Evolutionary conservation across 2,113 vertebrate genomes (phyloP).

Genomic region (Passer montanus): DNA sequence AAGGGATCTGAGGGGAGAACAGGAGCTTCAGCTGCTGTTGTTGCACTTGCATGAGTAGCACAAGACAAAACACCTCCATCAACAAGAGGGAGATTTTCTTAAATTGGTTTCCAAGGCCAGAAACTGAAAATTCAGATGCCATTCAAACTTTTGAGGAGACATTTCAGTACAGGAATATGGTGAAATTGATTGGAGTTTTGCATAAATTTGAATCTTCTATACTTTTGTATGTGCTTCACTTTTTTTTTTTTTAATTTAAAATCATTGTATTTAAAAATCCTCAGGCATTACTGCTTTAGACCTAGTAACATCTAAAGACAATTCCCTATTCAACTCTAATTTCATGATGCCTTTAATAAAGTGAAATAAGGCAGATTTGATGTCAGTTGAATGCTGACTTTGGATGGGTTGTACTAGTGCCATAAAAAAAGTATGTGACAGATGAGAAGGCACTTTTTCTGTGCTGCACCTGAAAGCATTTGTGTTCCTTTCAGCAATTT

Average conservation of each 20-base stretch:
- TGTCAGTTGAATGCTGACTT: background rate
- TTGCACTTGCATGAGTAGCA: background rate
- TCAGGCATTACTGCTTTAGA: background rate
- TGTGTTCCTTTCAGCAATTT: background rate
- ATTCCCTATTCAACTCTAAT: background rate
- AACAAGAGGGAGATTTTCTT: background rate
- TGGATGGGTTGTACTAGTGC: background rate
- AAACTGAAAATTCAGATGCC: conserved; percentile 3
- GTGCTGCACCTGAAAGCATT: conserved; percentile 10
- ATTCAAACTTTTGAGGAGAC: background rate
- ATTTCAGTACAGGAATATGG: background rate
- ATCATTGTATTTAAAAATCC: background rate
- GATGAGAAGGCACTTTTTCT: conserved; percentile 16
- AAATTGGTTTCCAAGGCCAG: background rate
- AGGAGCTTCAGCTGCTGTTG: background rate
- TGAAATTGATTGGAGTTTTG: background rate
- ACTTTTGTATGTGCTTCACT: background rate
- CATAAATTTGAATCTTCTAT: background rate
- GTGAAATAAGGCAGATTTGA: background rate
- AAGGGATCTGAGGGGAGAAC: background rate
- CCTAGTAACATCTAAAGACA: background rate
- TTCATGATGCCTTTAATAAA: background rate
- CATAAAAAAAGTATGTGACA: background rate
- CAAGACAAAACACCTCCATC: conserved; percentile 13
- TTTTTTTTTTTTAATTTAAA: background rate